Conservation (phyloP, 2,113 vertebrate species). For the Eudyptes chrysolophus region DNA sequence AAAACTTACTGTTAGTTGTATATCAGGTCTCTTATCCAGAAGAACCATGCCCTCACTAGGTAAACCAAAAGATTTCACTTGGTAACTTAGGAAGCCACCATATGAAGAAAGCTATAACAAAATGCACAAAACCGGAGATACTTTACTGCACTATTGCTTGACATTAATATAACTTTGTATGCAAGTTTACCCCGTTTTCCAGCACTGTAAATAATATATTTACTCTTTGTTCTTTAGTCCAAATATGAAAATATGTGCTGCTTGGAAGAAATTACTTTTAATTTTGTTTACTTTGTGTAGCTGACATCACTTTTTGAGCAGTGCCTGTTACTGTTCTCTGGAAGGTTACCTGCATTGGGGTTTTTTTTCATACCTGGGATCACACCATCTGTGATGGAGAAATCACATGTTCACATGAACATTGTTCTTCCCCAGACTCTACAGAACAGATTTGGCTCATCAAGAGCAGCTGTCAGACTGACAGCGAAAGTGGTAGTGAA, state of each 20-base stretch:
- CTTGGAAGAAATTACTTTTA: not conserved
- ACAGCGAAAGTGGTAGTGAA: not conserved
- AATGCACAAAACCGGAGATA: not conserved
- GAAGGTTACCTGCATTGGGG: not conserved
- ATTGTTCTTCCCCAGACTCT: not conserved
- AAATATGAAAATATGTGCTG: not conserved
- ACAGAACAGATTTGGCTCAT: not conserved
- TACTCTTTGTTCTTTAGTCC: not conserved
- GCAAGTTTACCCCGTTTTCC: not conserved
- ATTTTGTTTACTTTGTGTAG: not conserved
- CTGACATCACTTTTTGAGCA: not conserved
- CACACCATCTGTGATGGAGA: not conserved
- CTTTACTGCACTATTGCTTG: not conserved
- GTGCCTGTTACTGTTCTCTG: not conserved
- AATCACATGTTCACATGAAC: not conserved
- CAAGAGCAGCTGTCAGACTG: not conserved
- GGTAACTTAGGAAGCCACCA: constrained; percentile 89
- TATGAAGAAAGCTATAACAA: constrained; percentile 89
- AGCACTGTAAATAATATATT: not conserved
- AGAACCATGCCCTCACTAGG: constrained; percentile 89
- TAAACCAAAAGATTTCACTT: constrained; percentile 91
- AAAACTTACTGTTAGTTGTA: constrained; percentile 82
- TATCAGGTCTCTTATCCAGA: constrained; percentile 81
- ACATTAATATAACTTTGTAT: not conserved
- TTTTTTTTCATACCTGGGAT: not conserved